Evolutionary conservation across 2,113 vertebrate species (phyloP).

Genomic region (Nyctereutes procyonoides): DNA sequence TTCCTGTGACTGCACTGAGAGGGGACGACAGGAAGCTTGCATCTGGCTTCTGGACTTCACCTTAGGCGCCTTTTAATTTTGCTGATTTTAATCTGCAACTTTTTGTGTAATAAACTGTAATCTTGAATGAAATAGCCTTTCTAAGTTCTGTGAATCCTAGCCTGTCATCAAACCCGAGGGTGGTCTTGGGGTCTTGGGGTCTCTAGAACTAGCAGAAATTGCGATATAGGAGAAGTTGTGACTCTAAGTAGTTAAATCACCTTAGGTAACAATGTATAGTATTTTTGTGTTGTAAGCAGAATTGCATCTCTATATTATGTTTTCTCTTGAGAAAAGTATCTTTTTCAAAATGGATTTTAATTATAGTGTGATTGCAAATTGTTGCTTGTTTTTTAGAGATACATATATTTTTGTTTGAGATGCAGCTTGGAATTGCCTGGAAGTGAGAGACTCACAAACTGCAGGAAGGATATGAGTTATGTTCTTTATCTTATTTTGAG

Average conservation of each 20-base stretch:
- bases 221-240: not conserved
- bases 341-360: constrained; percentile 70
- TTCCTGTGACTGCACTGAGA: not conserved
- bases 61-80: not conserved
- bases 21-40: not conserved
- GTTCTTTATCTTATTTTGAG: not conserved
- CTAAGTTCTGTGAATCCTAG: not conserved
- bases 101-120: not conserved
- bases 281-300: constrained; percentile 52
- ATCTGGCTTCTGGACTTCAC: not conserved
- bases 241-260: constrained; percentile 12
- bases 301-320: constrained; percentile 38
- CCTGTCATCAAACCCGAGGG: not conserved
- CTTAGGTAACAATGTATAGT: not conserved
- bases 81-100: not conserved
- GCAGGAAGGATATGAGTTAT: not conserved
- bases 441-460: constrained; percentile 10
- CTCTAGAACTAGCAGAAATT: not conserved
- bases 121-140: not conserved
- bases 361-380: constrained; percentile 67
- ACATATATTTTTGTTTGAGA: not conserved
- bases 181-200: not conserved
- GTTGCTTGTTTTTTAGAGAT: constrained; percentile 48
- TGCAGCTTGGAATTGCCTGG: not conserved
- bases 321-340: constrained; percentile 52